Evolutionary conservation across 2,888 invertebrate species (phyloP).

Genomic region (Brachyopa scutellaris): DNA sequence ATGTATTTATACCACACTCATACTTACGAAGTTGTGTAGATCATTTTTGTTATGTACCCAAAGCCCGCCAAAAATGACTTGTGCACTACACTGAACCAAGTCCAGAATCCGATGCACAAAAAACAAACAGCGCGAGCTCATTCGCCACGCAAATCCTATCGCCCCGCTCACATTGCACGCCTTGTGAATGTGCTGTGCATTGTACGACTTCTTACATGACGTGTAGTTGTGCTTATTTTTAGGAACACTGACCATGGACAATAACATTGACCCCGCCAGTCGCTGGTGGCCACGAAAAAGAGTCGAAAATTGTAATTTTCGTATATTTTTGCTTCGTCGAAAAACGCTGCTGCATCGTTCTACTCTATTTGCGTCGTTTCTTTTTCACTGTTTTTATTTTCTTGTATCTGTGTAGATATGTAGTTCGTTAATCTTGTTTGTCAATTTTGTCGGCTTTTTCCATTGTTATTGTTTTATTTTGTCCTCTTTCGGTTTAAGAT

Average conservation of each 20-base stretch:
- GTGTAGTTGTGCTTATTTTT: conserved; percentile 51
- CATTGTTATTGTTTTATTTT: conserved; percentile 18
- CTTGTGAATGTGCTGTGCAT: conserved; percentile 2
- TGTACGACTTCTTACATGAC: conserved; percentile 32
- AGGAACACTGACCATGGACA: conserved; percentile 69
- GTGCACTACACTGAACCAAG: neutral
- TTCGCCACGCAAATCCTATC: neutral
- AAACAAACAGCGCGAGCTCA: conserved; percentile 1
- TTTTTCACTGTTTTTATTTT: neutral
- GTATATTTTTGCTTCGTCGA: conserved; percentile 26
- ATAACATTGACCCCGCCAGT: conserved; percentile 66
- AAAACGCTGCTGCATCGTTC: neutral
- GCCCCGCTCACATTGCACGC: neutral
- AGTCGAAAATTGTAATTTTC: conserved; percentile 48
- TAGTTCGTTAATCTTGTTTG: conserved; percentile 55
- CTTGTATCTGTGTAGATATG: neutral
- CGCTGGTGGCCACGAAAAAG: conserved; percentile 47
- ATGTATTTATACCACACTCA: too few species aligned
- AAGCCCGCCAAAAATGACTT: conserved; percentile 39
- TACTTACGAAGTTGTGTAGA: too few species aligned
- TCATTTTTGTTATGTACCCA: too few species aligned
- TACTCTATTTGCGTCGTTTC: too few species aligned
- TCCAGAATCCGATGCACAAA: conserved; percentile 19
- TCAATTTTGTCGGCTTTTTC: conserved; percentile 45
- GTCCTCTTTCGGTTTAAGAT: conserved; percentile 13